A percentile compares a stretch with the other conserved stretches of the same genome.
phyloP scores from a whole-genome alignment of 1,140 invertebrate species.

The Drosophila albomicans region DNA sequence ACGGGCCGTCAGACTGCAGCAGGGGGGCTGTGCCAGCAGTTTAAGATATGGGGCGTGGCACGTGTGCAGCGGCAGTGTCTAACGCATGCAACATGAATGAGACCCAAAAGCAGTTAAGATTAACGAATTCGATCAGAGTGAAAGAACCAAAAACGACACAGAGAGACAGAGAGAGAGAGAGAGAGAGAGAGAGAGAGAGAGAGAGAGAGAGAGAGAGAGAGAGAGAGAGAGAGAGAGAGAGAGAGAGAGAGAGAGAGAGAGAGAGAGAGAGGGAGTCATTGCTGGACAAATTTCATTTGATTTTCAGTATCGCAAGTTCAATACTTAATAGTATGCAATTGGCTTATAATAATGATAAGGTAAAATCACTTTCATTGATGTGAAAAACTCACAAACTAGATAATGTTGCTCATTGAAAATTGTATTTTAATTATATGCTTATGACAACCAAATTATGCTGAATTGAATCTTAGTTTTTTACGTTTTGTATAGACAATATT shows the following conservation, averaged over 20 bases:
- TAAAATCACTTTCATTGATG: too few species aligned
- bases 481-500: too few species aligned
- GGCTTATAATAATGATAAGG: too few species aligned
- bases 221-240: neutral
- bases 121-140: constrained; percentile 6
- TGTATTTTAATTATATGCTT: too few species aligned
- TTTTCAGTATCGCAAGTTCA: too few species aligned
- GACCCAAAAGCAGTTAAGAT: constrained; percentile 17
- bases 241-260: neutral
- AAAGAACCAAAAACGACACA: neutral
- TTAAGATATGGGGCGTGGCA: constrained; percentile 58
- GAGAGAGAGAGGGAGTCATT: neutral
- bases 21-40: constrained; percentile 28
- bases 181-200: neutral
- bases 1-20: constrained; percentile 39
- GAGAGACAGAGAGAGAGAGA: neutral
- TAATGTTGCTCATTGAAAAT: too few species aligned
- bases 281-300: neutral
- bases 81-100: constrained; percentile 36
- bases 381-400: too few species aligned
- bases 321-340: too few species aligned
- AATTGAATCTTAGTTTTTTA: too few species aligned
- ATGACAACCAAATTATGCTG: too few species aligned
- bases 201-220: neutral
- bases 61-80: constrained; percentile 37